Evolutionary conservation across 1,140 invertebrate genomes (phyloP), one percentile per base, ranked within the genome.

Genomic region (Rhagoletis pomonella): DNA sequence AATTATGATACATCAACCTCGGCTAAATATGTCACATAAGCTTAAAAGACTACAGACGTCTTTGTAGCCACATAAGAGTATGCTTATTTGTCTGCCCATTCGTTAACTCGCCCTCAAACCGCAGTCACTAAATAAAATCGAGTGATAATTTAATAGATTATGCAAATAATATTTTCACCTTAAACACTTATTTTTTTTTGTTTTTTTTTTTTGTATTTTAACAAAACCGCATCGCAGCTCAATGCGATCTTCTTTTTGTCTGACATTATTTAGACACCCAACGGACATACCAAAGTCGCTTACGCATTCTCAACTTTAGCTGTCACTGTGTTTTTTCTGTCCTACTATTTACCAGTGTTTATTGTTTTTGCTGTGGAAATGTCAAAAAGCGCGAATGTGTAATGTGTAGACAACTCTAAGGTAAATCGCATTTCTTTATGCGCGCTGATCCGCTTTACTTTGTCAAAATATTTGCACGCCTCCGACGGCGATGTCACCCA

Each of bases 281-380:
- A 81, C 73, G 73, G 73, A 81, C 73, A 81, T 81, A 14, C 73
- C 50, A 81, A 81, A 81, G 73, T 55, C 47, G 73, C 73, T 81
- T 81, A 81, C 73, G 73, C 47, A 81, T 58, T 29, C 19, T 77
- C n/a, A 29, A 29, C 29, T 29, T 77, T 29, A 77, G 47, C 69
- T 77, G 69, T 77, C 69, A 77, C 3, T 10, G 29, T 62, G 60
- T 7, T 62, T n/a, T 4, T 14, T 12, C n/a, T 14, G 60, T 62
- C 50, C 29, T 29, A 55, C 5, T 10, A 55, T 55, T 55, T 55
- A 55, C 10, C 5, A 55, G 10, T 55, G 5, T 55, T 55, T 2
- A 10, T 55, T 55, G 50, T 10, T 55, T 55, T 55, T 29, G 5
- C 50, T 0, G 44, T 55, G 47, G 42, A 19, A 50, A n/a, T 55